Evolutionary conservation across 2,113 vertebrate species (phyloP).

Genomic region (Microcebus tavaratra): DNA sequence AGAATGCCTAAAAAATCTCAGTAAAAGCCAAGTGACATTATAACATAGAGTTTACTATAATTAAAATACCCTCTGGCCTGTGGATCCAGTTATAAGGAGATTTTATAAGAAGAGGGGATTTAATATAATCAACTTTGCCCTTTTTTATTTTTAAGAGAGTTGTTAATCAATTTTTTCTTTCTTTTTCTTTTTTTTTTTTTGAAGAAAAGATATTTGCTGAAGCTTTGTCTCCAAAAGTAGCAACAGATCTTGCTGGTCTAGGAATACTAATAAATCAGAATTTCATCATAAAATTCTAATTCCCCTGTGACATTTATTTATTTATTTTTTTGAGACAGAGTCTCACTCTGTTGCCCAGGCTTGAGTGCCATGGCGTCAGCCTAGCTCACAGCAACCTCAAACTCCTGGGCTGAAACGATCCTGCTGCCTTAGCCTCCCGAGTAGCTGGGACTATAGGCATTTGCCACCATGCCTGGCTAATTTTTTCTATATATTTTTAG

Average conservation of each 20-base stretch:
- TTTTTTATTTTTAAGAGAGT: background rate
- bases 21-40: background rate
- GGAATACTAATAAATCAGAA: background rate
- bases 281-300: conserved; percentile 19
- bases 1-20: background rate
- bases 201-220: background rate
- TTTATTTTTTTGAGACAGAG: no score
- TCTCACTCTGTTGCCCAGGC: no score
- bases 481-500: no score
- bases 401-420: no score
- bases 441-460: no score
- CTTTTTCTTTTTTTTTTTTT: background rate
- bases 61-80: conserved; percentile 18
- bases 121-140: background rate
- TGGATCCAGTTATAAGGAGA: background rate
- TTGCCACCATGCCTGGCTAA: no score
- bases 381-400: no score
- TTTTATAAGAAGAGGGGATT: background rate
- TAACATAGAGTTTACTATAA: conserved; percentile 13
- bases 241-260: background rate
- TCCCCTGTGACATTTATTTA: background rate
- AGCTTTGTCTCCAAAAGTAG: conserved; percentile 23
- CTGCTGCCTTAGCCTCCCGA: no score
- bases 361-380: no score
- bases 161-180: no score